Percentiles rank a stretch among this genome's conserved stretches.
Evolutionary conservation across 2,113 vertebrate species (phyloP).

Genomic region (Hiodon tergisus): DNA sequence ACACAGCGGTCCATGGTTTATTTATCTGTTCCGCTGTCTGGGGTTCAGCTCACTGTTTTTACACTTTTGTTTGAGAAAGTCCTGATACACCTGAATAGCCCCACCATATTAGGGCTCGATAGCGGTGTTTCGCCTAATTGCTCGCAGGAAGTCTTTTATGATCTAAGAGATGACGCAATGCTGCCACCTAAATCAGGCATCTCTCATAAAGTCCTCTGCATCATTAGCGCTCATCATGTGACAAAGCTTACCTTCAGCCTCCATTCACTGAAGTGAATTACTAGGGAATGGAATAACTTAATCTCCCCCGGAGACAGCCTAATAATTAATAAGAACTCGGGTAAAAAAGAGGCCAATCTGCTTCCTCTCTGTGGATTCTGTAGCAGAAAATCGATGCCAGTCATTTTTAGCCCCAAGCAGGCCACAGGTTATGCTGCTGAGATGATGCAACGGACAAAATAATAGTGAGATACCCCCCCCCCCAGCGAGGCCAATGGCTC

Average conservation of each 20-base stretch:
- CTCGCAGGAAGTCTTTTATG: neutral
- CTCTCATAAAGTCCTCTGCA: slow-evolving; percentile 16
- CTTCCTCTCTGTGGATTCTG: slow-evolving; percentile 55
- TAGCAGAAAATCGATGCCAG: slow-evolving; percentile 58
- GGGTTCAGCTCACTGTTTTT: neutral
- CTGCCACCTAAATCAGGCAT: neutral
- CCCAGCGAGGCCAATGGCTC: no score
- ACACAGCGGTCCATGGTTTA: neutral
- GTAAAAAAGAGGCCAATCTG: slow-evolving; percentile 41
- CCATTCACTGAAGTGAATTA: no score
- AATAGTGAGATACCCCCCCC: slow-evolving; percentile 8
- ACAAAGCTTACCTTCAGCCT: slow-evolving; percentile 38
- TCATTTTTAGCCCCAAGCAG: slow-evolving; percentile 43
- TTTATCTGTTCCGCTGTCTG: neutral
- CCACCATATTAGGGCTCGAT: neutral
- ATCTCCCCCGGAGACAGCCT: no score
- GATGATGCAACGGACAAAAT: slow-evolving; percentile 26
- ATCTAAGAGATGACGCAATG: neutral
- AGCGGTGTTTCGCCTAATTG: neutral
- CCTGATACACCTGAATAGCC: neutral
- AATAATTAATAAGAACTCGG: slow-evolving; percentile 62
- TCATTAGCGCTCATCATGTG: slow-evolving; percentile 34
- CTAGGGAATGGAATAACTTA: no score
- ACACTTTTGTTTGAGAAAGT: neutral
- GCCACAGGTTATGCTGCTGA: slow-evolving; percentile 38